Evolutionary conservation across 1,140 invertebrate genomes (phyloP).

Genomic region (Drosophila micromelanica): DNA sequence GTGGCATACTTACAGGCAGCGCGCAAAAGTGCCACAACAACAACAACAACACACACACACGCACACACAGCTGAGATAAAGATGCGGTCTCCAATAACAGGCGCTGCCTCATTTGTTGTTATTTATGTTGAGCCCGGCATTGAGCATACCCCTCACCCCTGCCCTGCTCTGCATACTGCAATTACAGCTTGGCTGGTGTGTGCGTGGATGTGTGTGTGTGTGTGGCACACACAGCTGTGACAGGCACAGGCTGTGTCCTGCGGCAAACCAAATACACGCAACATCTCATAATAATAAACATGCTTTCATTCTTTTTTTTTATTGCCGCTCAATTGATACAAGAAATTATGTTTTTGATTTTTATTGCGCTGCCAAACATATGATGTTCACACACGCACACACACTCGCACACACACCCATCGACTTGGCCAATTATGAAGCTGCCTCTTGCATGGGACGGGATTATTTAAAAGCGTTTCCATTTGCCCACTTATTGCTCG

Average conservation of each 20-base stretch:
- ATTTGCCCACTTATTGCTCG: constrained; percentile 8
- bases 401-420: constrained; percentile 8
- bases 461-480: constrained; percentile 55
- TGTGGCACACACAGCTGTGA: constrained; percentile 26
- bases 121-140: constrained; percentile 74
- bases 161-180: constrained; percentile 33
- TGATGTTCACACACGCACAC: constrained; percentile 60
- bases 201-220: constrained; percentile 20
- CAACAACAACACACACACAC: constrained; percentile 1
- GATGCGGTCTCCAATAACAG: constrained; percentile 36
- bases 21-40: constrained; percentile 30
- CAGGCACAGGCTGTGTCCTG: constrained; percentile 8
- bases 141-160: constrained; percentile 52
- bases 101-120: constrained; percentile 70
- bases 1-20: constrained; percentile 62
- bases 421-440: constrained; percentile 33
- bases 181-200: constrained; percentile 14
- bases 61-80: constrained; percentile 49
- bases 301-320: constrained; percentile 51
- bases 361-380: constrained; percentile 79
- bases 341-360: constrained; percentile 83
- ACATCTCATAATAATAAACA: constrained; percentile 73
- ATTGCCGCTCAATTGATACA: constrained; percentile 76
- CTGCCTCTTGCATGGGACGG: constrained; percentile 41
- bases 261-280: constrained; percentile 22